Percentiles rank a stretch among this genome's conserved stretches.
phyloP scores from a whole-genome alignment of 2,888 invertebrate genomes.

The Eilema depressum region DNA sequence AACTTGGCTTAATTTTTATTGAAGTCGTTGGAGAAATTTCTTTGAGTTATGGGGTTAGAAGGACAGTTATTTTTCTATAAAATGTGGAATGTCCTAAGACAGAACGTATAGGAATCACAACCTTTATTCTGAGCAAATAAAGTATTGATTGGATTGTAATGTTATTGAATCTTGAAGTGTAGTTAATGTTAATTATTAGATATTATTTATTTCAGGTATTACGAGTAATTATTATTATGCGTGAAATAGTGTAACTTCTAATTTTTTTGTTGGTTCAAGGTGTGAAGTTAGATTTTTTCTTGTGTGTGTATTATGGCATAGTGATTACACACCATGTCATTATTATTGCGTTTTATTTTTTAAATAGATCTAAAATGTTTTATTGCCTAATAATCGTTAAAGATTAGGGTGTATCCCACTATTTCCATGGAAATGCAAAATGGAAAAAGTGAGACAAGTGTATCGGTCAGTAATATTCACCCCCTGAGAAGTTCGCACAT shows the following conservation, averaged over 20 bases:
- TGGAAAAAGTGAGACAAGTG: too few species aligned
- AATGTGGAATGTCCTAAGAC: neutral
- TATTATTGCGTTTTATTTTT: too few species aligned
- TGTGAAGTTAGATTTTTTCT: too few species aligned
- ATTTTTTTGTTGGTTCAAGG: neutral
- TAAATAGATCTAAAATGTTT: too few species aligned
- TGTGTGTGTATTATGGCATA: too few species aligned
- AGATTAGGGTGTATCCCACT: too few species aligned
- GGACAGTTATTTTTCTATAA: conserved; percentile 2
- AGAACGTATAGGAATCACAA: neutral
- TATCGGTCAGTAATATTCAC: neutral
- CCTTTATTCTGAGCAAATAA: neutral
- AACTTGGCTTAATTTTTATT: neutral
- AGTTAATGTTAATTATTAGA: neutral
- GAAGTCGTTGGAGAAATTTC: neutral
- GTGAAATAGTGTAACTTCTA: neutral
- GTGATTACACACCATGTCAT: too few species aligned
- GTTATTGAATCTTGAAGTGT: neutral
- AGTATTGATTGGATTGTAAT: conserved; percentile 1
- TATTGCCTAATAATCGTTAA: too few species aligned
- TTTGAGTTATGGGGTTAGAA: neutral
- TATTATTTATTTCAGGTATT: neutral
- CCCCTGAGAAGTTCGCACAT: too few species aligned
- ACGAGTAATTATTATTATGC: neutral
- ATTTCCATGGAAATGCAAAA: too few species aligned